A percentile compares a stretch with the other conserved stretches of the same genome.
Conservation (phyloP, 2,113 vertebrate genomes). For the Sardina pilchardus region DNA sequence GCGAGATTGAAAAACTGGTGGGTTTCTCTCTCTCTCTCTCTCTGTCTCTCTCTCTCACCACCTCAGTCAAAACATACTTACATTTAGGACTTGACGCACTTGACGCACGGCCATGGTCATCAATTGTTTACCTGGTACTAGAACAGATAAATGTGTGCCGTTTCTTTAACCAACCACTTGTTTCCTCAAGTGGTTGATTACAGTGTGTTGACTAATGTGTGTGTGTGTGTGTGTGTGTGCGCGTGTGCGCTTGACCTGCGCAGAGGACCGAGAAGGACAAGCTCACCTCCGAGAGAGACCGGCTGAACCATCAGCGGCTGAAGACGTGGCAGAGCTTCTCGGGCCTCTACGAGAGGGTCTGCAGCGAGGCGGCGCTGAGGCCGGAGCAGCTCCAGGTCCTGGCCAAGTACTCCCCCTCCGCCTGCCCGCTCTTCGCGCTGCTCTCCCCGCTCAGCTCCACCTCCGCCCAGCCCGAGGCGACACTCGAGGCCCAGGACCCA, state of each 20-base stretch:
- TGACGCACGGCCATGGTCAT: neutral
- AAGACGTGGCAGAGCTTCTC: constrained; percentile 86
- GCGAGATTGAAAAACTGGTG: constrained; percentile 94
- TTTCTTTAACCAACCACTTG: neutral
- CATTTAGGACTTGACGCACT: neutral
- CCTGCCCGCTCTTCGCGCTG: constrained; percentile 85
- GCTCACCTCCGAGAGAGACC: constrained; percentile 51
- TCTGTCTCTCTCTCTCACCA: neutral
- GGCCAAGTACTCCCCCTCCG: constrained; percentile 82
- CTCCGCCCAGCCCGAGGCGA: constrained; percentile 48
- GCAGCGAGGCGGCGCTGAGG: constrained; percentile 82
- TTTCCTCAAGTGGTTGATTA: no score
- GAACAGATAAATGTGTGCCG: neutral
- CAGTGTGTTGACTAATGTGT: neutral
- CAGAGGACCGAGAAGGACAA: constrained; percentile 44
- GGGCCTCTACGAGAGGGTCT: constrained; percentile 85
- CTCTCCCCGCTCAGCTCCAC: constrained; percentile 62
- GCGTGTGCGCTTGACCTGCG: neutral
- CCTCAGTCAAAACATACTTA: neutral
- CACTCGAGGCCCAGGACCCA: constrained; percentile 44
- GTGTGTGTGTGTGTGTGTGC: neutral
- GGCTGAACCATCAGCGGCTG: constrained; percentile 80
- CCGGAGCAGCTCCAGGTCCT: constrained; percentile 90
- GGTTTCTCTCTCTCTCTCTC: constrained; percentile 24
- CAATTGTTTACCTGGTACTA: neutral